Evolutionary conservation across 1,140 invertebrate species (phyloP).

Genomic region (Phymastichus coffea): DNA sequence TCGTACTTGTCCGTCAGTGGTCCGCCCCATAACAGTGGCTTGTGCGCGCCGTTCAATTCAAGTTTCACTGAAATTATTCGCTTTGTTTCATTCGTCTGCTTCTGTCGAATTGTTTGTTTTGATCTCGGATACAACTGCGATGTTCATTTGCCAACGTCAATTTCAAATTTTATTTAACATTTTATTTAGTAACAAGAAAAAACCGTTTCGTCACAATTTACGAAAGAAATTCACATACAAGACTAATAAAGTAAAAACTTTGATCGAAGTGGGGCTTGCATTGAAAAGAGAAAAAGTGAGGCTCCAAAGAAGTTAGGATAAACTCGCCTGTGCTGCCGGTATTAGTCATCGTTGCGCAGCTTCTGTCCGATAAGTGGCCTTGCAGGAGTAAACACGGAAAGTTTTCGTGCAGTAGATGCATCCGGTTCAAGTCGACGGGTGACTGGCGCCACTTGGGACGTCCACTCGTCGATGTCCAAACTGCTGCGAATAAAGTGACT

Average conservation of each 20-base stretch:
- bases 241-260: no score
- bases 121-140: no score
- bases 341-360: constrained; percentile 44
- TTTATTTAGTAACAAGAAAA: no score
- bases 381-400: constrained; percentile 35
- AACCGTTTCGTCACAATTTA: no score
- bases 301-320: no score
- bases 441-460: constrained; percentile 41
- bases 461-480: constrained; percentile 37
- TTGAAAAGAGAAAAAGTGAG: no score
- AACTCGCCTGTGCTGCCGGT: constrained; percentile 52
- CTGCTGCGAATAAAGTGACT: background rate
- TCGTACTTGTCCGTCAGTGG: constrained; percentile 66
- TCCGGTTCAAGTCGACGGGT: constrained; percentile 33
- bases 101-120: no score
- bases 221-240: no score
- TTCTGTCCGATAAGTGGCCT: constrained; percentile 33
- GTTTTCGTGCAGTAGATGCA: constrained; percentile 28
- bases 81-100: background rate
- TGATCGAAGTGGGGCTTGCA: no score
- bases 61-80: constrained; percentile 27
- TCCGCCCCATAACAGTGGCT: constrained; percentile 60
- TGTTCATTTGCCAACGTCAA: no score
- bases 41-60: constrained; percentile 14
- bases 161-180: no score